Evolutionary conservation across 2,113 vertebrate genomes (phyloP).

Genomic region (Microcebus griseorufus): DNA sequence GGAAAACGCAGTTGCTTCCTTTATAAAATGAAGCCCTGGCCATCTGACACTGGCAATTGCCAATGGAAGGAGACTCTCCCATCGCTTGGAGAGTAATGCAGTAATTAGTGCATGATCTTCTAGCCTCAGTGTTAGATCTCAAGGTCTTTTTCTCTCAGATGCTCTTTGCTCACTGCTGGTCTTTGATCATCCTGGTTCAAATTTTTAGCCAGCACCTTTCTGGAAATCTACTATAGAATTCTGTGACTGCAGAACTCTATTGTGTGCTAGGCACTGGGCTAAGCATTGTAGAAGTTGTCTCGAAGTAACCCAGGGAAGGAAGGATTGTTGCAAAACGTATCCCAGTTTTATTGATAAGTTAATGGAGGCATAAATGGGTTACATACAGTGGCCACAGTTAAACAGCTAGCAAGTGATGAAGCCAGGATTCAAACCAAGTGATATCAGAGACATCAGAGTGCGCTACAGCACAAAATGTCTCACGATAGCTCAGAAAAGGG

Average conservation of each 20-base stretch:
- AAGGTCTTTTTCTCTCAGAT: neutral
- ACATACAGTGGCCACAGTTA: neutral
- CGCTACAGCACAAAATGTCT: neutral
- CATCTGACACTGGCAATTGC: neutral
- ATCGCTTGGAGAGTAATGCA: neutral
- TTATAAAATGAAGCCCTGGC: neutral
- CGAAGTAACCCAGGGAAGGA: neutral
- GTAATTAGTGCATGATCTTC: neutral
- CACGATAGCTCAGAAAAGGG: neutral
- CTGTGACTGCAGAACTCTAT: neutral
- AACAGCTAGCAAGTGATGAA: neutral
- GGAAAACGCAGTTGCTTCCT: neutral
- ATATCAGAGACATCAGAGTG: neutral
- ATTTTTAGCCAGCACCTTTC: neutral
- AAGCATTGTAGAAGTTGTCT: neutral
- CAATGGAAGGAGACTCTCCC: neutral
- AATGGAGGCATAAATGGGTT: neutral
- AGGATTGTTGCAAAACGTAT: neutral
- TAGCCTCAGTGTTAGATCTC: neutral
- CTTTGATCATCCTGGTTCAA: neutral
- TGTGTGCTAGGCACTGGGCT: neutral
- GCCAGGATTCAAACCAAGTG: neutral
- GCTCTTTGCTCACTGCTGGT: neutral
- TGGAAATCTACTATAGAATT: neutral
- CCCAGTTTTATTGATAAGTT: neutral